Base-by-base conservation (phyloP, 2,797 vertebrate genomes). In the Arrhamphus sclerolepis region DNA sequence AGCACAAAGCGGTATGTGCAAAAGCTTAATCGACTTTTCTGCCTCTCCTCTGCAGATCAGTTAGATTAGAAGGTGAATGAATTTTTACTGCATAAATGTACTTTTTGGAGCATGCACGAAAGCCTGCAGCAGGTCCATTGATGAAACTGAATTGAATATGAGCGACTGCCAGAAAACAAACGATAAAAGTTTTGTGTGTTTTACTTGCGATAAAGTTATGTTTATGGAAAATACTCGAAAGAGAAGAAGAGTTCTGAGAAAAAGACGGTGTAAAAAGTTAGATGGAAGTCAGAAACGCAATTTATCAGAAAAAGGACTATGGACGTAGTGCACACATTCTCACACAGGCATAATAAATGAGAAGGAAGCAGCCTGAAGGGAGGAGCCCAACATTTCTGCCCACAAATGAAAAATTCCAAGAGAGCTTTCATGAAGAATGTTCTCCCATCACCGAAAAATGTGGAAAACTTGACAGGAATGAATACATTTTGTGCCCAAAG, bases 111-210 rank as follows among this genome's bases (percentile, higher is more conserved):
- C 29, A 44, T 5, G 46, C 5, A 48, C 2, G 20, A 52, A 69
- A 72, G 66, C 71, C 69, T 62, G 6, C 2, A 77, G 71, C 52
- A 8, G 16, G 6, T 48, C 13, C 11, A 52, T 50, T 78, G 87
- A 89, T 89, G 85, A 89, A 90, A 89, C 44, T 39, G 81, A 86
- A 81, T 82, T 73, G 88, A 89, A 89, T 58, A 79, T 78, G 65
- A 54, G 67, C 4, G 31, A 70, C 56, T 31, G 54, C 66, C 68
- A 58, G 60, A 65, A 80, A 76, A 73, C 55, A 70, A 55, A 71
- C 16, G 39, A 1, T 31, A 42, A 38, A 29, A 56, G 39, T 46
- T 48, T 20, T 34, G 6, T 2, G 9, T 18, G 53, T 39, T 56
- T 34, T 39, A 67, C 67, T 56, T 73, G 66, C 55, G 62, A 59